Conservation (phyloP, 2,113 vertebrate genomes). For the Ancistrus triradiatus region DNA sequence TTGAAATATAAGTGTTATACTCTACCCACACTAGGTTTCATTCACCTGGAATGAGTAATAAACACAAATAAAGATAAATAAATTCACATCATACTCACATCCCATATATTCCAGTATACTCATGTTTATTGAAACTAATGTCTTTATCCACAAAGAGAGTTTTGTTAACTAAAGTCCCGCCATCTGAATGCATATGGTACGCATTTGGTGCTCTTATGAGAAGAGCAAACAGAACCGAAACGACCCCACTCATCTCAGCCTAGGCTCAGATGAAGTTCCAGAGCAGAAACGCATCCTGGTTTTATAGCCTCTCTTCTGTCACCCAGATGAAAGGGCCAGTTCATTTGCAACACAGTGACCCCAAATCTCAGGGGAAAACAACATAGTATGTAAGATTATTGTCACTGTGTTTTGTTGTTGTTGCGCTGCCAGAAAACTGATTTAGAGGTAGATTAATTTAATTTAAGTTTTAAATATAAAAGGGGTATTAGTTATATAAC, state of each 20-base stretch:
- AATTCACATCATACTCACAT: conserved; percentile 56
- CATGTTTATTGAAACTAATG: conserved; percentile 28
- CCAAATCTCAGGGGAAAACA: conserved; percentile 46
- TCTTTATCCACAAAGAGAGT: conserved; percentile 10
- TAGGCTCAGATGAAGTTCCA: conserved; percentile 47
- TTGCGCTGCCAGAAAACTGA: background rate
- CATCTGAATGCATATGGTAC: conserved; percentile 21
- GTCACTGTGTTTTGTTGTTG: conserved; percentile 18
- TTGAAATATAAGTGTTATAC: no score
- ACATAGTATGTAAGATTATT: background rate
- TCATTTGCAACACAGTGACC: conserved; percentile 31
- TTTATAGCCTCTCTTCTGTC: conserved; percentile 59
- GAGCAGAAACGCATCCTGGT: conserved; percentile 25
- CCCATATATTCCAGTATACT: conserved; percentile 21
- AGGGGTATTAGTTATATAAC: no score
- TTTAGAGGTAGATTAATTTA: background rate
- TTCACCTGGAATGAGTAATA: background rate
- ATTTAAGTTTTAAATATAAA: no score
- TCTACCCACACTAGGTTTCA: no score
- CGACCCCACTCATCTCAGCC: conserved; percentile 62
- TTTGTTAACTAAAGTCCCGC: conserved; percentile 15
- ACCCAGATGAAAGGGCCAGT: conserved; percentile 43
- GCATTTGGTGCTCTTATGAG: conserved; percentile 52
- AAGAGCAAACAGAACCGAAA: conserved; percentile 56
- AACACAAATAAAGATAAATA: background rate